Base-by-base conservation (phyloP, 2,888 invertebrate genomes). In the Nematopogon swammerdamellus region DNA sequence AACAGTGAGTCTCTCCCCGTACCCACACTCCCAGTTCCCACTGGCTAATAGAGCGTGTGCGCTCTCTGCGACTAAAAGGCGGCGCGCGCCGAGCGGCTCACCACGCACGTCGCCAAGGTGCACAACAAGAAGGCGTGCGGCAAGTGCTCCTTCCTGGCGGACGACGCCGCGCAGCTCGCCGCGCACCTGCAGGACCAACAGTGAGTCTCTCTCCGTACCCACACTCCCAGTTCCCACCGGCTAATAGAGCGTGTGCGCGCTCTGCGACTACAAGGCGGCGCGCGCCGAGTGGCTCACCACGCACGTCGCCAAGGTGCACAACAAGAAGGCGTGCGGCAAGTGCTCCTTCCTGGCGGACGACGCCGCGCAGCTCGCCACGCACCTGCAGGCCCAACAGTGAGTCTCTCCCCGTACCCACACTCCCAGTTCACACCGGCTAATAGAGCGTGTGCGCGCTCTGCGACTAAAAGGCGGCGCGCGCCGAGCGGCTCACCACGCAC, bases 251-350 rank as follows among this genome's bases (percentile, higher is more conserved):
- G 88, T 91, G 50, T 95, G 95, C 70, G 87, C 89, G 59, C 82
- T 95, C 49, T 95, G 95, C 75, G 94, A 95, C 70, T 95, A 95
- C 77, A 95, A 94, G 80, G 95, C 95, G 51, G 95, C 95, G 50
- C 84, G 95, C 58, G 91, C 93, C 46, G 95, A 95, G 73, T 84
- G 95, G 50, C 81, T 95, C 53, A 89, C 93, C 54, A 94, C 94
- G 6, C 95, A 95, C 72, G 92, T 94, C 49, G 82, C 91, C 57
- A 94, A 94, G 72, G 94, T 95, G 54, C 95, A 95, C 75, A 93
- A 93, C 72, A 93, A 93, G 72, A 85, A 92, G 60, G 89, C 92
- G 25, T 95, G 95, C 74, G 89, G 89, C 60, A 90, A 92, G 71
- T 95, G 95, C 68, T 88, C 88, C 59, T 94, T 88, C 74, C 81